A percentile compares a stretch with the other conserved stretches of the same genome.
Conservation (phyloP, 2,113 vertebrate genomes). For the Crotalus horridus region DNA sequence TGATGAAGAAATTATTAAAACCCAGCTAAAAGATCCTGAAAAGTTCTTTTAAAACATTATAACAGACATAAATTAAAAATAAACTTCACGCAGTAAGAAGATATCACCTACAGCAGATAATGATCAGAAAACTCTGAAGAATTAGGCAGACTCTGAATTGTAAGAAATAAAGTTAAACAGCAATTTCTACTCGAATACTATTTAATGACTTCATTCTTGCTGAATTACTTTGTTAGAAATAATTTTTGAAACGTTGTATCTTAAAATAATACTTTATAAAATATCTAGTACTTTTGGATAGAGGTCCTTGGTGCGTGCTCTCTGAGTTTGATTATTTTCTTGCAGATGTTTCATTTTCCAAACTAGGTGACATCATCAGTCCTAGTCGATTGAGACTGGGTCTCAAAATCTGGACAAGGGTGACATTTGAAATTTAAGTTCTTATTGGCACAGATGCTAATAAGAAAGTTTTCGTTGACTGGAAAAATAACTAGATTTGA, state of each 20-base stretch:
- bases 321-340: background rate
- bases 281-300: background rate
- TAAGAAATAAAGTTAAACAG: background rate
- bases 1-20: background rate
- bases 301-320: background rate
- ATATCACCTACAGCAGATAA: background rate
- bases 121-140: background rate
- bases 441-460: background rate
- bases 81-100: background rate
- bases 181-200: background rate
- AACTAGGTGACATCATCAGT: background rate
- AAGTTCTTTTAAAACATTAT: background rate
- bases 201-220: background rate
- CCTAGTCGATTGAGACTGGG: background rate
- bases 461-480: background rate
- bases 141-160: background rate
- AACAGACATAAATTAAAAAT: background rate
- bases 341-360: background rate
- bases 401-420: background rate
- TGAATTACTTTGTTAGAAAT: background rate
- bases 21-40: background rate
- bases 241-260: background rate
- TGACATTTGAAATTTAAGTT: background rate
- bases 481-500: background rate
- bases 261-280: background rate